Percentiles rank a stretch among this genome's conserved stretches.
Conservation (phyloP, 2,888 invertebrate genomes). For the Drepanosiphum platanoidis region DNA sequence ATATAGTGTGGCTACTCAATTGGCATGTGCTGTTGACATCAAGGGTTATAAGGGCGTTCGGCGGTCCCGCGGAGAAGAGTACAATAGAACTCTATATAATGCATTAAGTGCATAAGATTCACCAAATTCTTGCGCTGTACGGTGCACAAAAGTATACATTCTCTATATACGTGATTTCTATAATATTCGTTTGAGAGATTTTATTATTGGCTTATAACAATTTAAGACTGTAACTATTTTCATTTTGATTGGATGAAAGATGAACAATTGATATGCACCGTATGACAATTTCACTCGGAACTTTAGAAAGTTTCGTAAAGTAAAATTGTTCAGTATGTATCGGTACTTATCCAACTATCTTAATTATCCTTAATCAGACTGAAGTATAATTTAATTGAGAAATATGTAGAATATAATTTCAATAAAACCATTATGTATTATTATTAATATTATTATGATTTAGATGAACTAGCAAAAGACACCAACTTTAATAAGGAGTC, state of each 20-base stretch:
- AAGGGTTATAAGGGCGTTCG: neutral
- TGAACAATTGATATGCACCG: too few relatives aligned
- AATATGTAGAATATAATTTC: too few relatives aligned
- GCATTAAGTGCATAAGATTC: neutral
- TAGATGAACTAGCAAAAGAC: too few relatives aligned
- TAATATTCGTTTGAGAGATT: neutral
- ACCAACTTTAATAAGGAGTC: too few relatives aligned
- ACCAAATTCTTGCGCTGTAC: neutral
- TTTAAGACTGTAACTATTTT: neutral
- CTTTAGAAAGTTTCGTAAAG: too few relatives aligned
- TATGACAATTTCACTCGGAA: too few relatives aligned
- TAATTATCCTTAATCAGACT: too few relatives aligned
- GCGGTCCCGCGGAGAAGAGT: neutral
- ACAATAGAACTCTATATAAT: neutral
- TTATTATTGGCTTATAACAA: neutral
- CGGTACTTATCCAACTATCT: too few relatives aligned
- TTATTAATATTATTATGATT: too few relatives aligned
- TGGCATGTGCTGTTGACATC: slow-evolving; percentile 26
- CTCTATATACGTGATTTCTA: neutral
- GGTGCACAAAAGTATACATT: neutral
- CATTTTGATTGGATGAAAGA: neutral
- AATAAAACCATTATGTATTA: too few relatives aligned
- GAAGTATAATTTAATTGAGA: too few relatives aligned
- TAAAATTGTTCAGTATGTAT: too few relatives aligned
- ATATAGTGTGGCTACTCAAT: slow-evolving; percentile 1